phyloP scores from a whole-genome alignment of 2,888 invertebrate species.

The Lochmaea crataegi region DNA sequence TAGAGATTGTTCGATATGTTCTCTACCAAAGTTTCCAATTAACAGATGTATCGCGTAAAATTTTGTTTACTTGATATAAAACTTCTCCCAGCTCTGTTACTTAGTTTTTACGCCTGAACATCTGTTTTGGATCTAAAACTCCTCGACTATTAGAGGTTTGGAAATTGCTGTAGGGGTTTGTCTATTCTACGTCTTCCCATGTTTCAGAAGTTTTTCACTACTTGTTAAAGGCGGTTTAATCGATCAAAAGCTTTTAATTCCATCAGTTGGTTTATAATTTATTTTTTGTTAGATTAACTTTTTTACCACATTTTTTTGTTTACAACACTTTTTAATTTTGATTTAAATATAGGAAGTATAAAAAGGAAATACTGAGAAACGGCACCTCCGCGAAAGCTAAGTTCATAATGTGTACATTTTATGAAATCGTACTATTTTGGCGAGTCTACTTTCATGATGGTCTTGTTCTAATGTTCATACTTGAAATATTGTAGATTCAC shows the following conservation, averaged over 20 bases:
- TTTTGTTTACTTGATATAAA: conserved; percentile 15
- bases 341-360: not conserved
- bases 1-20: conserved; percentile 18
- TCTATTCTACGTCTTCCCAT: conserved; percentile 30
- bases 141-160: conserved; percentile 20
- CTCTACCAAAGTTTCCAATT: conserved; percentile 29
- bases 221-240: conserved; percentile 41
- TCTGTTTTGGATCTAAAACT: conserved; percentile 33
- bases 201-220: conserved; percentile 33
- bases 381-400: no score
- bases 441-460: no score
- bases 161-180: conserved; percentile 30
- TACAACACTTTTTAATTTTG: not conserved
- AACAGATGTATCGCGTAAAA: conserved; percentile 32
- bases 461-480: no score
- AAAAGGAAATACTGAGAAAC: no score
- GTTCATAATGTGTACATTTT: no score
- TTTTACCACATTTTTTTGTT: not conserved
- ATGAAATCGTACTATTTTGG: no score
- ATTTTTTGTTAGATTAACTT: conserved; percentile 30
- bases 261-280: conserved; percentile 42
- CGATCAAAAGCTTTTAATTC: conserved; percentile 48
- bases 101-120: conserved; percentile 15
- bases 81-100: conserved; percentile 11
- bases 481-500: no score